Base-by-base conservation (phyloP, 2,113 vertebrate genomes). In the Apteryx mantelli region DNA sequence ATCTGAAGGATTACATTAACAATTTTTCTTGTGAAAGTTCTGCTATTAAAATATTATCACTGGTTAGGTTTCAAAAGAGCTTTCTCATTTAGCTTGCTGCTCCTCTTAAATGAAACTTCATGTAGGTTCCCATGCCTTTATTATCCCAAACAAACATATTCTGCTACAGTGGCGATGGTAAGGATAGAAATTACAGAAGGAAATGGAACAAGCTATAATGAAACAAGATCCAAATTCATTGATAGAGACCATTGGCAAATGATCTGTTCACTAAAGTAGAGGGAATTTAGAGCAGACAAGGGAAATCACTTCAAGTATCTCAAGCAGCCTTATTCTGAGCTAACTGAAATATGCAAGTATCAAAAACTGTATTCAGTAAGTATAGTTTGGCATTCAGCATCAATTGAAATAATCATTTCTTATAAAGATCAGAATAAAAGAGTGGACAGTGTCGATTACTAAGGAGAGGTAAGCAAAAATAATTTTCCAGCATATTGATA, bases 71-170 rank as follows among this genome's bases (percentile, higher is more conserved):
- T 94, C 93, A 75, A 95, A 56, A 77, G 58, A 92, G 26, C 32
- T 64, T 81, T 56, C 28, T 78, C 10, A 2, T 55, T 16, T 60
- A 46, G 28, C 60, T 87, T 82, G 85, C 79, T 24, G 16, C 79
- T 91, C 46, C 38, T 82, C 92, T 94, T 89, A 95, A 95, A 95
- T 32, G 32, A 95, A 96, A 92, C 81, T 18, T 73, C 48, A 66
- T 30, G 63, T 50, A 21, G 34, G 12, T 91, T 96, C 77, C 85
- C 66, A 9, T 80, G 65, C 69, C 71, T 93, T 78, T 68, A 30
- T 30, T 76, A 70, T 93, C 40, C 46, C 78, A 64, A 86, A 94
- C 58, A 81, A 71, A 86, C 19, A 26, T 78, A 48, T 17, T 80
- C 32, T 61, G 9, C 63, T 83, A 63, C 30, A 74, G 44, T 58